These are phyloP conservation scores for Pachliopta kotzebuea DNA, from an alignment of 2,888 invertebrate species.

Conservation along the genomic window DNA sequence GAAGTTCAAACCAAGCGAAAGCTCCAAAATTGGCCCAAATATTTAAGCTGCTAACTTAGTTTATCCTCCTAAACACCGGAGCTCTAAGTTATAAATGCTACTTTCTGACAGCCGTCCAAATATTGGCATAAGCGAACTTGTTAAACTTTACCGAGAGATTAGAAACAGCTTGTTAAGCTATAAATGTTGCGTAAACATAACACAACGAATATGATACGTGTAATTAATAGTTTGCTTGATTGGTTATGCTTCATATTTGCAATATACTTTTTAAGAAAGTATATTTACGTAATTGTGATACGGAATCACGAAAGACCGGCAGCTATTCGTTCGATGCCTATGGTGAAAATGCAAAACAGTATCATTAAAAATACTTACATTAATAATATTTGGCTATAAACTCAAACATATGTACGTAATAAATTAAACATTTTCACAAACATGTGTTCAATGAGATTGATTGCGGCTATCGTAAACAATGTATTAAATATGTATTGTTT, in stretches of 20 bases:
- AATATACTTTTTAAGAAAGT: no score
- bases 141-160: conserved; percentile 2
- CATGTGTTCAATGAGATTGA: conserved; percentile 3
- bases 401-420: background rate
- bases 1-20: background rate
- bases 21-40: background rate
- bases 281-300: no score
- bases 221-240: no score
- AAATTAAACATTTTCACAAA: conserved; percentile 1
- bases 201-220: background rate
- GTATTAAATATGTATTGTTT: conserved; percentile 10
- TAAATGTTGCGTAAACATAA: background rate
- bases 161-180: background rate
- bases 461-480: conserved; percentile 2
- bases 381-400: background rate
- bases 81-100: background rate
- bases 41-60: background rate
- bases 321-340: no score
- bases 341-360: background rate
- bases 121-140: conserved; percentile 3
- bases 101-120: background rate
- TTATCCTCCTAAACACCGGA: background rate
- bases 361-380: background rate
- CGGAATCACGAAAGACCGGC: no score
- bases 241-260: no score